Evolutionary conservation across 2,113 vertebrate species (phyloP).

Genomic region (Percina caprodes): DNA sequence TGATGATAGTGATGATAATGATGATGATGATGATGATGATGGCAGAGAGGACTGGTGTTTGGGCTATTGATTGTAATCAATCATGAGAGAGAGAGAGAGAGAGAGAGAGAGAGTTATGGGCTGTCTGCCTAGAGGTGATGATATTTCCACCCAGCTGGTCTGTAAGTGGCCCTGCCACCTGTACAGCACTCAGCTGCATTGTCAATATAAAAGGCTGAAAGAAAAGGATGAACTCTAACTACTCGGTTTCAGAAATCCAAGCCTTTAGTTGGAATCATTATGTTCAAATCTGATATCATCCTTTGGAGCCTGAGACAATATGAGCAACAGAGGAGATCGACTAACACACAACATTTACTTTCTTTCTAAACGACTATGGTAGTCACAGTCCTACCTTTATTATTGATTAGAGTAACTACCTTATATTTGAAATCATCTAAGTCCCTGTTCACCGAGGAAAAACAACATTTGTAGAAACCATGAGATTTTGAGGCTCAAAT

Average conservation of each 20-base stretch:
- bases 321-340: neutral
- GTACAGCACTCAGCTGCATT: neutral
- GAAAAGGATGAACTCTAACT: neutral
- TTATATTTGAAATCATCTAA: too few relatives aligned
- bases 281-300: neutral
- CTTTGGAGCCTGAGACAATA: neutral
- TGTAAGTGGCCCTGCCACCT: neutral
- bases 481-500: too few relatives aligned
- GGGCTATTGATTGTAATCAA: conserved; percentile 39
- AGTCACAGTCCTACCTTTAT: neutral
- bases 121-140: neutral
- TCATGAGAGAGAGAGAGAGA: neutral
- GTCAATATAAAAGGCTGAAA: neutral
- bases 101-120: neutral
- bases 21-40: conserved; percentile 12
- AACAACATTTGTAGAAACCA: too few relatives aligned
- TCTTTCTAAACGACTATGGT: conserved; percentile 2
- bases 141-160: neutral
- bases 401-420: neutral
- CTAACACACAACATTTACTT: neutral
- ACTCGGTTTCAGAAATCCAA: neutral
- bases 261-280: neutral
- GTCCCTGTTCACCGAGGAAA: too few relatives aligned
- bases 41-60: conserved; percentile 18
- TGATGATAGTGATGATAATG: neutral